Evolutionary conservation across 2,113 vertebrate genomes (phyloP), one percentile per base, ranked within the genome.

Genomic region (Erinaceus europaeus): DNA sequence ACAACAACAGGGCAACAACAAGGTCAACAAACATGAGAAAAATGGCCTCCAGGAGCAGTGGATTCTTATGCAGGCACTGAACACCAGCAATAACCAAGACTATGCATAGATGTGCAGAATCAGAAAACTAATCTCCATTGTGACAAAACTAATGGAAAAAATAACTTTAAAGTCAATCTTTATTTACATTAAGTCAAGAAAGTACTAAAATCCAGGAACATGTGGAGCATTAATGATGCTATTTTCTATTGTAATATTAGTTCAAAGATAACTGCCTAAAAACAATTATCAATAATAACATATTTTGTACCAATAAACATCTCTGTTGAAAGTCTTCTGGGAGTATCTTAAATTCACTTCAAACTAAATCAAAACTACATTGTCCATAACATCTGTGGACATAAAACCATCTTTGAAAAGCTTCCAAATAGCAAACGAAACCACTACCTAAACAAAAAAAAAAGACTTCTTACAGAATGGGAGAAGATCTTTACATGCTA

Each of bases 201-300:
- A 8, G 48, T 48, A 78, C 52, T 77, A 80, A 83, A 86, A 64
- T 73, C 5, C 46, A 73, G n/a, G 5, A 53, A 86, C 44, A 76
- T 12, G 38, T 29, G 4, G 12, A 55, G 29, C 29, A 69, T 75
- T 46, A 55, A 25, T 20, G 14, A 50, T 0, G 14, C 25, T 15
- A 38, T 62, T 80, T 89, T 65, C 29, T 44, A 68, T 90, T 72
- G 40, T 72, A 83, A 76, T 64, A 73, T 29, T 62, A 64, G 69
- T 36, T 91, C 64, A 80, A 91, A 89, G 50, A 34, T 59, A 87
- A 84, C 23, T 64, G 6, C 18, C 6, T 20, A 50, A 34, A 80
- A 84, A 61, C 6, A 90, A 27, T 80, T 55, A 72, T 42, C 71
- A 75, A n/a, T 64, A 61, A 74, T 29, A 62, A 64, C 6, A 0